Evolutionary conservation across 2,113 vertebrate genomes (phyloP).

Genomic region (Sylvietta virens): DNA sequence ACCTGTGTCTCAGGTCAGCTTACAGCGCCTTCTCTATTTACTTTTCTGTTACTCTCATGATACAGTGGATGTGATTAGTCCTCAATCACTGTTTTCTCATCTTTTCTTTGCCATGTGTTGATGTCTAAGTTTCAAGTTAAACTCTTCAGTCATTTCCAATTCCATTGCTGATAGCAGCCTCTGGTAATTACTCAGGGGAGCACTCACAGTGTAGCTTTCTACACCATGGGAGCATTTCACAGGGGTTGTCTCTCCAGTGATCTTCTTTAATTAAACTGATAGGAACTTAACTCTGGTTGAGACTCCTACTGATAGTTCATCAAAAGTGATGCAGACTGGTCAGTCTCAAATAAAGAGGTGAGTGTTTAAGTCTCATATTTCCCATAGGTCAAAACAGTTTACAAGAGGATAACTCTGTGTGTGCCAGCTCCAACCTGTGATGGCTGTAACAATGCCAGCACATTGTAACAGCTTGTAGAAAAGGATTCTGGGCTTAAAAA

Average conservation of each 20-base stretch:
- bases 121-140: neutral
- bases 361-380: neutral
- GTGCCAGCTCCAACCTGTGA: neutral
- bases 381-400: neutral
- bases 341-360: neutral
- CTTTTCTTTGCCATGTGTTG: neutral
- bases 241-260: neutral
- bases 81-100: neutral
- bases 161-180: neutral
- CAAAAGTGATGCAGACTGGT: neutral
- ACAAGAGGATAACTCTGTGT: neutral
- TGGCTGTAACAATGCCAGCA: neutral
- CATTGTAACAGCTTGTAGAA: neutral
- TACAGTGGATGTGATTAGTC: neutral
- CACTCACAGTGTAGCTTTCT: neutral
- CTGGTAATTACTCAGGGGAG: neutral
- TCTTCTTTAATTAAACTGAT: slow-evolving; percentile 38
- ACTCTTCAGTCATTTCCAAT: neutral
- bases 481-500: neutral
- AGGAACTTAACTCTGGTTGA: neutral
- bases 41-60: neutral
- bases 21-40: neutral
- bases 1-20: neutral
- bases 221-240: neutral
- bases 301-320: neutral